Conservation (phyloP, 2,888 invertebrate species). For the Germaria angustata region DNA sequence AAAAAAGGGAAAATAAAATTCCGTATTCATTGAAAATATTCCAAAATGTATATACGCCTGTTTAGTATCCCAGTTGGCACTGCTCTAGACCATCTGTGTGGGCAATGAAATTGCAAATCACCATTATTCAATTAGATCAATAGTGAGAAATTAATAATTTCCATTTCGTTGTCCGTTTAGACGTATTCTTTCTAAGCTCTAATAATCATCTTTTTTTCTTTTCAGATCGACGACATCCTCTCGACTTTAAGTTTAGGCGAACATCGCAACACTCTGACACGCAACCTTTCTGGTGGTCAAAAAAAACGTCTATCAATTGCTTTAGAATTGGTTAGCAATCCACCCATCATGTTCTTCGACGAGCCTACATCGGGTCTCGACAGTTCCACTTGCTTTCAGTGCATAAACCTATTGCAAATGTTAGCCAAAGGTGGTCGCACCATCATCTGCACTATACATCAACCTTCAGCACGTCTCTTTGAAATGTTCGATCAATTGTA, state of each 20-base stretch:
- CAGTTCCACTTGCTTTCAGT: conserved; percentile 97
- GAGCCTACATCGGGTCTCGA: conserved; percentile 98
- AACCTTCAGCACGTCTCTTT: conserved; percentile 96
- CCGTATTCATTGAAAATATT: too few relatives aligned
- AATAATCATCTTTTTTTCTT: conserved; percentile 48
- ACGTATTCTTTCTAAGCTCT: too few relatives aligned
- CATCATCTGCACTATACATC: conserved; percentile 95
- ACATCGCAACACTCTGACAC: conserved; percentile 93
- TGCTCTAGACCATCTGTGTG: too few relatives aligned
- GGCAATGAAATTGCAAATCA: too few relatives aligned
- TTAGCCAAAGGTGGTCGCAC: conserved; percentile 94
- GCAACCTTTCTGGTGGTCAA: conserved; percentile 95
- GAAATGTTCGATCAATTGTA: conserved; percentile 98
- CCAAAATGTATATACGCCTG: too few relatives aligned
- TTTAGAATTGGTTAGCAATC: conserved; percentile 96
- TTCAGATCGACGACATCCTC: conserved; percentile 94
- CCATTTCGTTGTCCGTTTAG: too few relatives aligned
- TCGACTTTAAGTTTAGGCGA: conserved; percentile 93
- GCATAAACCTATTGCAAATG: conserved; percentile 92
- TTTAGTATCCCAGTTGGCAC: too few relatives aligned
- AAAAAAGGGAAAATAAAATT: too few relatives aligned
- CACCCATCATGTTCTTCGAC: conserved; percentile 98
- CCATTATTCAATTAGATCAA: too few relatives aligned
- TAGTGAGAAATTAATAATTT: too few relatives aligned
- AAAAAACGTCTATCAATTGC: conserved; percentile 97